These are phyloP conservation scores for Agrypnia vestita DNA, from an alignment of 1,140 invertebrate species.

Conservation along the genomic window DNA sequence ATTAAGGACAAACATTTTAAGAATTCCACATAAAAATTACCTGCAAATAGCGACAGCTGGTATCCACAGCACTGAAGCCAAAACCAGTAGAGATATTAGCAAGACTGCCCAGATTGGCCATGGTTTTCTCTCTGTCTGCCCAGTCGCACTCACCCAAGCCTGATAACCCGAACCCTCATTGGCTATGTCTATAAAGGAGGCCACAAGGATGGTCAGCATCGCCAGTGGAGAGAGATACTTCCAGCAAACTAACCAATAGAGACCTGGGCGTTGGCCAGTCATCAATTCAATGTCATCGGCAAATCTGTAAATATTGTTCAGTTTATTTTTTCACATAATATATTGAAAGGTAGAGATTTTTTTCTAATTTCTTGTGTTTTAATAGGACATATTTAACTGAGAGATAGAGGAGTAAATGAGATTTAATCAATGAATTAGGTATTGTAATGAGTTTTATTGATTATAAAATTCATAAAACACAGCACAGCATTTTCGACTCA, in stretches of 20 bases:
- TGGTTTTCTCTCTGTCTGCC: constrained; percentile 80
- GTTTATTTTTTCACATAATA: neutral
- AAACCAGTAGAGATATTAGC: constrained; percentile 83
- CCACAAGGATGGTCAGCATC: constrained; percentile 90
- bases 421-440: too few species aligned
- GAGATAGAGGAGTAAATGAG: too few species aligned
- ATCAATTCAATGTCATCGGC: constrained; percentile 95
- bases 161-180: constrained; percentile 88
- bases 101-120: constrained; percentile 93
- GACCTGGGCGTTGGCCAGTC: constrained; percentile 89
- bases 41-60: constrained; percentile 87
- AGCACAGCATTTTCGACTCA: too few species aligned
- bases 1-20: neutral
- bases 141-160: constrained; percentile 86
- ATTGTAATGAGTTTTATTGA: too few species aligned
- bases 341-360: neutral
- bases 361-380: too few species aligned
- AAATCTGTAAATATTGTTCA: constrained; percentile 77
- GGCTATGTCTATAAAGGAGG: constrained; percentile 88
- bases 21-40: constrained; percentile 67
- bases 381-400: too few species aligned
- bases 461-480: too few species aligned
- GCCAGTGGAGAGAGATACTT: constrained; percentile 93
- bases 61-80: constrained; percentile 91
- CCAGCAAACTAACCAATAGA: constrained; percentile 96